Evolutionary conservation across 2,797 vertebrate species (phyloP).

Genomic region (Acipenser ruthenus): DNA sequence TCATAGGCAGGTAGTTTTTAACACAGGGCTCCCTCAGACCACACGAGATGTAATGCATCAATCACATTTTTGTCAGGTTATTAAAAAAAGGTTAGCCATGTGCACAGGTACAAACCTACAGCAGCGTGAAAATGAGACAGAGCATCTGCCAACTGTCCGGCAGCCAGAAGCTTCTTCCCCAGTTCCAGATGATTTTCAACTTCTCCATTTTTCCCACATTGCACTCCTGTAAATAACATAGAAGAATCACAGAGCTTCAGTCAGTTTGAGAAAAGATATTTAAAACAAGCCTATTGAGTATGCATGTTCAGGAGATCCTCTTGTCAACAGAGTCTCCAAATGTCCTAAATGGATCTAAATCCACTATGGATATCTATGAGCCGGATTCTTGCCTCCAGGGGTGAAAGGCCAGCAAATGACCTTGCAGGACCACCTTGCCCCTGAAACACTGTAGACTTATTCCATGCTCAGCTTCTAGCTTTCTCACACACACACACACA

Average conservation of each 20-base stretch:
- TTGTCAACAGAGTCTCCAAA: not conserved
- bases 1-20: no score
- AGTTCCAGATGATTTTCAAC: constrained; percentile 92
- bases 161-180: constrained; percentile 94
- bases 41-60: no score
- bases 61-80: not conserved
- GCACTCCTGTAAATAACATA: constrained; percentile 62
- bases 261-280: constrained; percentile 3
- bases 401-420: not conserved
- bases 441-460: no score
- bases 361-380: not conserved
- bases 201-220: constrained; percentile 79
- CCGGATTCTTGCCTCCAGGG: not conserved
- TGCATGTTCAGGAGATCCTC: not conserved
- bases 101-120: constrained; percentile 67
- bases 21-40: no score
- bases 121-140: constrained; percentile 93
- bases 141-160: constrained; percentile 91
- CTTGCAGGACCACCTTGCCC: no score
- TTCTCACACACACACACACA: no score
- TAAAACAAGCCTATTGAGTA: no score
- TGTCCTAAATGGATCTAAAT: not conserved
- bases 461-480: no score
- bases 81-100: not conserved
- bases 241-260: not conserved